A percentile compares a stretch with the other conserved stretches of the same genome.
phyloP scores from a whole-genome alignment of 2,888 invertebrate genomes.

The Lasioglossum oenotherae region DNA sequence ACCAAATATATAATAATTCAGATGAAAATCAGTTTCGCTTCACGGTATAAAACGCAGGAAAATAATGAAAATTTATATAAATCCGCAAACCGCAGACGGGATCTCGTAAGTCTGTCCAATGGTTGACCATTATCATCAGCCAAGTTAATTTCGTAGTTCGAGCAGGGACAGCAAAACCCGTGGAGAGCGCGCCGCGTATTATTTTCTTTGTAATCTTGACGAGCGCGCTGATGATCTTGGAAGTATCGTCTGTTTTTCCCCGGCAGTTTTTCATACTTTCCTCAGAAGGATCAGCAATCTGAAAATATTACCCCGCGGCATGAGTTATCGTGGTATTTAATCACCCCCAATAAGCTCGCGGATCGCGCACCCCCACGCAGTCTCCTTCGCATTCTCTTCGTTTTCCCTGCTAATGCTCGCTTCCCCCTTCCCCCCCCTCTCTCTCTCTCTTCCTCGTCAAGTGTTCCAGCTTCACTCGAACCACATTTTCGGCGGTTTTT shows the following conservation, averaged over 20 bases:
- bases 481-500: conserved; percentile 49
- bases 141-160: not conserved
- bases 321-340: conserved; percentile 80
- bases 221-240: not conserved
- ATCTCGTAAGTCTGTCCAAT: not conserved
- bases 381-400: conserved; percentile 25
- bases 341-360: conserved; percentile 78
- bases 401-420: conserved; percentile 21
- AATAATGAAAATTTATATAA: too few species aligned
- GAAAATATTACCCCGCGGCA: conserved; percentile 78
- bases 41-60: too few species aligned
- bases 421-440: conserved; percentile 2
- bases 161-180: not conserved
- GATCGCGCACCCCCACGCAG: conserved; percentile 53
- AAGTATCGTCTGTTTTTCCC: conserved; percentile 4
- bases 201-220: not conserved
- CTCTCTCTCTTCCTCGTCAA: conserved; percentile 15
- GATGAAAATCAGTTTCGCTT: too few species aligned
- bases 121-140: not conserved
- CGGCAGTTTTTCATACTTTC: conserved; percentile 23
- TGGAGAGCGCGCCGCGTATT: not conserved
- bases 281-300: conserved; percentile 74
- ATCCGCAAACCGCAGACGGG: too few species aligned
- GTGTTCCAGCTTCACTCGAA: conserved; percentile 13
- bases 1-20: too few species aligned